These are phyloP conservation scores for Drosophila cardini DNA, from an alignment of 1,140 invertebrate species.

Conservation along the genomic window DNA sequence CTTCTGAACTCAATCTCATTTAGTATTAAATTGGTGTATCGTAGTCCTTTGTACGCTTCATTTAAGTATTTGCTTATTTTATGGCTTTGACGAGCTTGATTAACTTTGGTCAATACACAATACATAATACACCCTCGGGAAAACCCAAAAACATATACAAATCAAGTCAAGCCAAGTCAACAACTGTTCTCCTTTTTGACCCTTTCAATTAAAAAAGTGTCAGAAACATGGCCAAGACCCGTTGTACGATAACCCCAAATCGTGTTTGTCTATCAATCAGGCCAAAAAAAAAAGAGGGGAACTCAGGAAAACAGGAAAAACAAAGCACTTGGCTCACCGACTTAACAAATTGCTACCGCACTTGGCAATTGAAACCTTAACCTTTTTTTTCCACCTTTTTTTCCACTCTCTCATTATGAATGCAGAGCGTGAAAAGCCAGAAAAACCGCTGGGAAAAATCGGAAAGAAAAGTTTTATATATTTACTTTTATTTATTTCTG, in stretches of 20 bases:
- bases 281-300: not conserved
- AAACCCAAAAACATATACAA: conserved; percentile 7
- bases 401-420: conserved; percentile 57
- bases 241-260: not conserved
- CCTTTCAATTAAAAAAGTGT: conserved; percentile 58
- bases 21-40: conserved; percentile 15
- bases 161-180: conserved; percentile 21
- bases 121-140: not conserved
- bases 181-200: conserved; percentile 28
- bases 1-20: conserved; percentile 5
- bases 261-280: conserved; percentile 72
- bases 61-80: conserved; percentile 37
- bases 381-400: conserved; percentile 49
- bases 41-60: conserved; percentile 33
- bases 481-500: conserved; percentile 17
- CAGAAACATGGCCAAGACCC: conserved; percentile 24
- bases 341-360: conserved; percentile 47
- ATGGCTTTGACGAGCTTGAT: conserved; percentile 36
- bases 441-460: conserved; percentile 15
- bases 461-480: conserved; percentile 8
- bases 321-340: conserved; percentile 40
- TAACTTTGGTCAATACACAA: conserved; percentile 38
- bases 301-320: conserved; percentile 39
- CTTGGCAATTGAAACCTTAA: conserved; percentile 62
- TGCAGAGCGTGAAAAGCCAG: conserved; percentile 42